Evolutionary conservation across 2,797 vertebrate species (phyloP).

Genomic region (Heteromormyrus szaboi): DNA sequence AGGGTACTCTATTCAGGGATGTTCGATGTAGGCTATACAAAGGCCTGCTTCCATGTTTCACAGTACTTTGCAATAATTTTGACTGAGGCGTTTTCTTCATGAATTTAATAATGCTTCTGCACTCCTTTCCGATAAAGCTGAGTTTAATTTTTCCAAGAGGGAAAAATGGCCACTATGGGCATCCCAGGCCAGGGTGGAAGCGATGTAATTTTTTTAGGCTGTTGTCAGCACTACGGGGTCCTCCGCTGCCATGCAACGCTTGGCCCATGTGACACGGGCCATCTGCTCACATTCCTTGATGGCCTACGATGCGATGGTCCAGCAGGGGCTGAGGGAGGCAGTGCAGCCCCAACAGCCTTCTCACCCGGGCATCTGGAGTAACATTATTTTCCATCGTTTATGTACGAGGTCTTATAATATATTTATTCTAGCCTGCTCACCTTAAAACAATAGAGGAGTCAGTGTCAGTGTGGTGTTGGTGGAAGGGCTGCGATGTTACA

Average conservation of each 20-base stretch:
- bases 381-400: not conserved
- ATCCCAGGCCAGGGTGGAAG: not conserved
- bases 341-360: not conserved
- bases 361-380: not conserved
- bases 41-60: not conserved
- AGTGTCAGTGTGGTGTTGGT: not conserved
- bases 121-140: not conserved
- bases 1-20: not conserved
- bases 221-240: not conserved
- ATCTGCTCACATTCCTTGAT: constrained; percentile 11
- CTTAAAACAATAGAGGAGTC: not conserved
- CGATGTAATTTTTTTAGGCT: not conserved
- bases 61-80: not conserved
- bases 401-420: not conserved
- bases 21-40: not conserved
- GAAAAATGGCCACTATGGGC: not conserved
- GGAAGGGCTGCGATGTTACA: not conserved
- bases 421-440: not conserved
- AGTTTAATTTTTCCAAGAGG: not conserved
- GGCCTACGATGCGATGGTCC: not conserved
- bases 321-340: not conserved
- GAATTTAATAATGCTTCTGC: not conserved
- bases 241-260: not conserved
- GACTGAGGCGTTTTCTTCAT: not conserved
- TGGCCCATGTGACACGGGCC: constrained; percentile 13